Evolutionary conservation across 1,140 invertebrate genomes (phyloP), one percentile per base, ranked within the genome.

Genomic region (Euura saliciscinereae): DNA sequence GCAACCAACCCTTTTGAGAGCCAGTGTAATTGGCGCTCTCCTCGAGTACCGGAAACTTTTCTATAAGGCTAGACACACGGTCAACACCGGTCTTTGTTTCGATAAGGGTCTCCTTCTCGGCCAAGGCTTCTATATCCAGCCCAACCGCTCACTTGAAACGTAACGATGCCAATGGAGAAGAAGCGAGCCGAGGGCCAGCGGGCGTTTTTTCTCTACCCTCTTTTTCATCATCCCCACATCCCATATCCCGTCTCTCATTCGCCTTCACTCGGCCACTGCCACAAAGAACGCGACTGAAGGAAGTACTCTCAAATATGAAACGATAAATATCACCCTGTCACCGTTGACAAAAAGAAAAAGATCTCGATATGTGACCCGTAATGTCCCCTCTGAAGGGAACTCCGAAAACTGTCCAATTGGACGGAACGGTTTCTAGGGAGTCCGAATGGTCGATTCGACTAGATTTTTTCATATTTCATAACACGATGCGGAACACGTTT

Each of bases 21-120:
- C 45, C 11, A 4, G 44, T 10, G n/a, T 44, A 69, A 42, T 69
- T 8, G 70, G 10, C 7, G 46, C 8, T n/a, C 70, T 43, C 70
- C n/a, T 65, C 46, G 51, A 65, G 13, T 44, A 67, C 51, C 65
- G 65, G 71, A 44, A 73, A 69, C 43, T 73, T 78, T 79, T 80
- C 76, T 78, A 77, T 78, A 77, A 73, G 72, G 75, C 76, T 75
- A 77, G 79, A 80, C 78, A 73, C 73, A 78, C 72, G 78, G 77
- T 80, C 80, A 81, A 82, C 76, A 82, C 70, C 68, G 45, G 72
- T 71, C 76, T 80, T 82, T 80, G 76, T 80, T 76, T 78, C 77
- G 72, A 74, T 71, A 77, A 80, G 73, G 73, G 73, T 73, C 69
- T 71, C 28, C 28, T 28, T 28, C 74, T 69, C 72, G 51, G 8